These are phyloP conservation scores for Andrena chrysosceles DNA, from an alignment of 2,888 invertebrate species.

Conservation along the genomic window DNA sequence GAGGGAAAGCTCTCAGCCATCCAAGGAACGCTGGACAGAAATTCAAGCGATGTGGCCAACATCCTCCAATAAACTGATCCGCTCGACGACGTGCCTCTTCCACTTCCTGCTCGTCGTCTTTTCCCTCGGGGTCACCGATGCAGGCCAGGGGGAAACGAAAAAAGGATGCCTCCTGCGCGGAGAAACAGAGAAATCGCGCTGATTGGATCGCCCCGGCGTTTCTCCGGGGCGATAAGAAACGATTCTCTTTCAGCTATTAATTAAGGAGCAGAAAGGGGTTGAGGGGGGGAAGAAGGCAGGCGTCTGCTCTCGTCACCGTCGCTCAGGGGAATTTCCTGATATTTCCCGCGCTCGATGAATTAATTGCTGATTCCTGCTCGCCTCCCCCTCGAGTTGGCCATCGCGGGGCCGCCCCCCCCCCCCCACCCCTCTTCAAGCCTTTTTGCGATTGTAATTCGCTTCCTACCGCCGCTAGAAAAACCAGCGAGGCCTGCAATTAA, in stretches of 20 bases:
- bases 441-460: constrained; percentile 73
- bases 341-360: constrained; percentile 62
- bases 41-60: constrained; percentile 31
- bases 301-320: constrained; percentile 13
- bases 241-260: constrained; percentile 52
- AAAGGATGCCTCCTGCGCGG: constrained; percentile 1
- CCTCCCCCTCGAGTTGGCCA: constrained; percentile 19
- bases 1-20: not conserved
- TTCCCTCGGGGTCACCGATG: constrained; percentile 4
- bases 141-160: constrained; percentile 4
- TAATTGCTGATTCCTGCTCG: constrained; percentile 50
- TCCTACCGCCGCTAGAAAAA: constrained; percentile 74
- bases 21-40: constrained; percentile 1
- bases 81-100: constrained; percentile 12
- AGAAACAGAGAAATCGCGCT: constrained; percentile 38
- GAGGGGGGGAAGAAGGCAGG: not conserved
- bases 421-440: constrained; percentile 24
- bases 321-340: constrained; percentile 44
- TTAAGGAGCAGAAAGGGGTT: constrained; percentile 29
- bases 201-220: constrained; percentile 48
- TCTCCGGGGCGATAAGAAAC: constrained; percentile 40
- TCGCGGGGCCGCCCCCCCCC: not conserved
- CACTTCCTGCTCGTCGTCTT: constrained; percentile 21
- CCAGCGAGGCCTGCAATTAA: constrained; percentile 72
- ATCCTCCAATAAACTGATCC: constrained; percentile 31